These are phyloP conservation scores for Apis laboriosa DNA, from an alignment of 1,140 invertebrate species.

Conservation along the genomic window DNA sequence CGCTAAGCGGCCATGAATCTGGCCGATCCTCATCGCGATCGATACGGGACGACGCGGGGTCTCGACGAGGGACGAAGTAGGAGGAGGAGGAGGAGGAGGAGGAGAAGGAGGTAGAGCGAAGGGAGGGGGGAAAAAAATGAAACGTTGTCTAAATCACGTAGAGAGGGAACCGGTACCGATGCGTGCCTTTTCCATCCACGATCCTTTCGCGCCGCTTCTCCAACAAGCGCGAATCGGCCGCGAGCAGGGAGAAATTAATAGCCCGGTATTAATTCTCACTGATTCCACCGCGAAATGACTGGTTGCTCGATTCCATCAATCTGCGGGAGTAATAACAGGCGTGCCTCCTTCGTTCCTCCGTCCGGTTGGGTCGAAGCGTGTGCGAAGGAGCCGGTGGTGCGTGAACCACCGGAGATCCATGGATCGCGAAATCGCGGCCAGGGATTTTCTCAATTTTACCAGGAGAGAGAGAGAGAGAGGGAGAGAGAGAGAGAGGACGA, in stretches of 20 bases:
- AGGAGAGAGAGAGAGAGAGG: too few species aligned
- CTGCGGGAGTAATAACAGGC: conserved; percentile 76
- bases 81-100: too few species aligned
- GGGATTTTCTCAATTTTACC: background rate
- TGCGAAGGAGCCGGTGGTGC: background rate
- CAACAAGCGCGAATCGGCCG: conserved; percentile 14
- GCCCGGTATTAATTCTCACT: conserved; percentile 78
- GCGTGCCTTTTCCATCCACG: conserved; percentile 27
- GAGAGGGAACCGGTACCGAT: conserved; percentile 42
- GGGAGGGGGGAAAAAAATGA: conserved; percentile 36
- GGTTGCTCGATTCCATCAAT: conserved; percentile 79
- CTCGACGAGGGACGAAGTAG: background rate
- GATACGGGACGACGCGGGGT: conserved; percentile 35
- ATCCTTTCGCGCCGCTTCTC: background rate
- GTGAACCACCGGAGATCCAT: too few species aligned
- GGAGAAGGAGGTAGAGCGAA: background rate
- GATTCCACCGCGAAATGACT: conserved; percentile 78
- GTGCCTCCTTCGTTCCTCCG: conserved; percentile 60
- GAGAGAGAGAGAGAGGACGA: too few species aligned
- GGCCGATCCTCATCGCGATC: conserved; percentile 69
- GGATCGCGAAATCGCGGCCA: background rate
- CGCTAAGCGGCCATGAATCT: conserved; percentile 66
- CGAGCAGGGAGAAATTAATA: conserved; percentile 76
- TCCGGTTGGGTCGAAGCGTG: conserved; percentile 23
- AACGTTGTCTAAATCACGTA: conserved; percentile 76